phyloP scores from a whole-genome alignment of 2,113 vertebrate genomes.

The Muntiacus muntjak region DNA sequence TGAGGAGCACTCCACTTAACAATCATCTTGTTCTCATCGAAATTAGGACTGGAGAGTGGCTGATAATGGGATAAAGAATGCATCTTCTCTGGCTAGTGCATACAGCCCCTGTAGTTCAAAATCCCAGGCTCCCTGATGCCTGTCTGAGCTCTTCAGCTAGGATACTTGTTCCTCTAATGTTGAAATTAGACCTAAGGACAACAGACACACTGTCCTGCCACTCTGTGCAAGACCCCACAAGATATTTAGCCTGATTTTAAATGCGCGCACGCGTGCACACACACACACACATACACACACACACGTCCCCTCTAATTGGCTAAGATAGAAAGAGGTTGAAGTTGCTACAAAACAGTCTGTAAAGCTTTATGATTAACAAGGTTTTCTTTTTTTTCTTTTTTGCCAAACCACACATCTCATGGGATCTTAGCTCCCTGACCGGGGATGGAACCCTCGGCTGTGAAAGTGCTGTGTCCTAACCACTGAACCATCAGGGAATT shows the following conservation, averaged over 20 bases:
- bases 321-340: not conserved
- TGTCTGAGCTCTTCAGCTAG: not conserved
- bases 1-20: slow-evolving; percentile 34
- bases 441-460: not conserved
- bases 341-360: not conserved
- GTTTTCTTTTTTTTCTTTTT: not conserved
- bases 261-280: not conserved
- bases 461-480: not conserved
- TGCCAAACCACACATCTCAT: not conserved
- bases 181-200: not conserved
- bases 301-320: not conserved
- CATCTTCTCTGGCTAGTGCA: not conserved
- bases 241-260: not conserved
- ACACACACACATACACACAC: not conserved
- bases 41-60: slow-evolving; percentile 47
- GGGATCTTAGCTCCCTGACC: not conserved
- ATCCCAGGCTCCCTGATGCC: not conserved
- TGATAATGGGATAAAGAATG: slow-evolving; percentile 42
- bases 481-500: not conserved
- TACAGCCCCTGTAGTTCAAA: not conserved
- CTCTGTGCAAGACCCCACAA: not conserved
- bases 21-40: slow-evolving; percentile 47
- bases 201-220: not conserved
- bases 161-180: not conserved
- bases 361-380: not conserved